Evolutionary conservation across 2,888 invertebrate species (phyloP).

Genomic region (Selenia dentaria): DNA sequence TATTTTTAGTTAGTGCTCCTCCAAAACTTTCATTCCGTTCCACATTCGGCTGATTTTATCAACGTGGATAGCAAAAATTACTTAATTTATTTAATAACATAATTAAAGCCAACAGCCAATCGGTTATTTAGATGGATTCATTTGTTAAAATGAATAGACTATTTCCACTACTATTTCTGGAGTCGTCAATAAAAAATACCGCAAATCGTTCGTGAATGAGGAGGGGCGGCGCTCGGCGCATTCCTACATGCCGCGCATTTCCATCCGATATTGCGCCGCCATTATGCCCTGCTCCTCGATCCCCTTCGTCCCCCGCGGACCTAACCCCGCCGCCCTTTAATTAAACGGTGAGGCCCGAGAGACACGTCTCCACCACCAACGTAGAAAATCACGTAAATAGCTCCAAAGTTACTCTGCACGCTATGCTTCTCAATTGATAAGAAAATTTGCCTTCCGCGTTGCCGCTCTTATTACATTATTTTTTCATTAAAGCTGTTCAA

Average conservation of each 20-base stretch:
- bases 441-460: conserved; percentile 37
- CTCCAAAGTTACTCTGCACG: conserved; percentile 64
- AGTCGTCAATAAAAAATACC: conserved; percentile 84
- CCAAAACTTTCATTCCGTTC: conserved; percentile 46
- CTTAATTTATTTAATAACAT: conserved; percentile 25
- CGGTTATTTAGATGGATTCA: conserved; percentile 35
- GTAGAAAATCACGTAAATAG: conserved; percentile 81
- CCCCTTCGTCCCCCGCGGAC: conserved; percentile 56
- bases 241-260: conserved; percentile 85
- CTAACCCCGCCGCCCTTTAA: conserved; percentile 79
- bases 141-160: conserved; percentile 52
- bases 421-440: conserved; percentile 53
- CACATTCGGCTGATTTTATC: conserved; percentile 33
- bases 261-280: conserved; percentile 85
- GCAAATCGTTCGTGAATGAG: conserved; percentile 79
- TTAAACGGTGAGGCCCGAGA: conserved; percentile 83
- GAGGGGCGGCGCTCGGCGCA: conserved; percentile 79
- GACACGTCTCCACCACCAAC: conserved; percentile 76
- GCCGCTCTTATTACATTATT: conserved; percentile 21
- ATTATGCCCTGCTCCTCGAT: conserved; percentile 77
- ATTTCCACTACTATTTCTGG: conserved; percentile 68
- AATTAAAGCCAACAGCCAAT: conserved; percentile 19
- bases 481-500: conserved; percentile 18
- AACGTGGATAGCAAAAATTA: too few species aligned
- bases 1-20: conserved; percentile 66